Base-by-base conservation (phyloP, 2,888 invertebrate genomes). In the Andrena bicolor region DNA sequence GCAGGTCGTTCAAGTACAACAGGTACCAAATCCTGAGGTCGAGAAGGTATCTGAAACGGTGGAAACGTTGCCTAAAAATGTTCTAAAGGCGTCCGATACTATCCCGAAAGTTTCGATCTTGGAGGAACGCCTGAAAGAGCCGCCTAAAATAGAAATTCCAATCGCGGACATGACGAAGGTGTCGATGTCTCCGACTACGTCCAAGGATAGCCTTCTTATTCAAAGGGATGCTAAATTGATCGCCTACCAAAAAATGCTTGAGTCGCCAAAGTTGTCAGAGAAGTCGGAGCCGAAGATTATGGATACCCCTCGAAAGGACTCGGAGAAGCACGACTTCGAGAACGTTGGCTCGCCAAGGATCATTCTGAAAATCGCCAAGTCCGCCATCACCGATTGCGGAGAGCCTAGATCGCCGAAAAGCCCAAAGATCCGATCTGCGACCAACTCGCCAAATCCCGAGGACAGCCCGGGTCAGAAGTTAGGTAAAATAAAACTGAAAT, bases 401-500 rank as follows among this genome's bases (percentile, higher is more conserved):
- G 94, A 94, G 49, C 93, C 93, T 0, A 90, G 93, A 58, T 93
- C 93, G 3, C 94, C 94, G 0, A 94, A 93, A 64, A 94, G 94
- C 74, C 93, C 94, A 0, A 94, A 94, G 84, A 92, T 94, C 13
- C 89, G 93, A 4, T 93, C 94, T 7, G 91, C 93, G 1, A 89
- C 93, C 0, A 93, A 93, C 82, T 94, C 94, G 1, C 94, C 93
- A 1, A 94, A 93, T 86, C 93, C 93, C 0, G 94, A 94, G 26
- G 94, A 94, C 30, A 93, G 92, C 83, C 92, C 93, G 2, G 92
- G 93, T n/a, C 94, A 95, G 76, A 95, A 95, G 84, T 90, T 95
- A 56, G 94, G 94, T 0, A 95, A 95, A 86, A 95, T 95, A 51
- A 95, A 95, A 82, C 86, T 95, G 61, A 95, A 95, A 82, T 92